Evolutionary conservation across 2,888 invertebrate species (phyloP).

Genomic region (Lochmaea crataegi): DNA sequence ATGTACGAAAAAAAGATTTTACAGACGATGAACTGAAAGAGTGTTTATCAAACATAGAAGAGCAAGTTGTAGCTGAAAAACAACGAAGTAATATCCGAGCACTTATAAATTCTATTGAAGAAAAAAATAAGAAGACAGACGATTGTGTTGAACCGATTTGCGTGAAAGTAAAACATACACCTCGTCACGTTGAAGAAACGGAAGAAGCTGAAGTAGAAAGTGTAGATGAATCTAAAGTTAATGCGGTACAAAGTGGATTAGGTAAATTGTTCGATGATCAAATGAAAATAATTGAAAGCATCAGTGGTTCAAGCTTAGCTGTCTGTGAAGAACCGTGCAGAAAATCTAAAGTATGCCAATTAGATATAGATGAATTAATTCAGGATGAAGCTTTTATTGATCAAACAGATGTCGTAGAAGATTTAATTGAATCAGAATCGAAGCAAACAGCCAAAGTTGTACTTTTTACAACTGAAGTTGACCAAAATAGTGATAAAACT

Average conservation of each 20-base stretch:
- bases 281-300: constrained; percentile 47
- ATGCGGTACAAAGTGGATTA: constrained; percentile 26
- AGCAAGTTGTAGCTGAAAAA: constrained; percentile 45
- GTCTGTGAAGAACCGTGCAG: constrained; percentile 40
- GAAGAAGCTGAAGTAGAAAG: constrained; percentile 18
- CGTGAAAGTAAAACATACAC: constrained; percentile 54
- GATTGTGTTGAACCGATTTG: constrained; percentile 56
- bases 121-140: constrained; percentile 14
- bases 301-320: constrained; percentile 42
- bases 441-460: not conserved
- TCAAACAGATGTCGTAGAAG: not conserved
- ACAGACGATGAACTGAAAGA: constrained; percentile 50
- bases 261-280: constrained; percentile 39
- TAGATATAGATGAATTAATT: not conserved
- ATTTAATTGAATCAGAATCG: not conserved
- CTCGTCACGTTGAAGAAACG: constrained; percentile 33
- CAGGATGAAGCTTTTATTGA: not conserved
- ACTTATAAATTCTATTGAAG: constrained; percentile 28
- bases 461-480: not conserved
- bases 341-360: not conserved
- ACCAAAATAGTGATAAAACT: constrained; percentile 24
- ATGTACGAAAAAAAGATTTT: constrained; percentile 38
- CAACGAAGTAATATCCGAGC: constrained; percentile 40
- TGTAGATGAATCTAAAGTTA: not conserved
- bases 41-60: constrained; percentile 50